Evolutionary conservation across 1,140 invertebrate genomes (phyloP).

Genomic region (Cotesia glomerata): DNA sequence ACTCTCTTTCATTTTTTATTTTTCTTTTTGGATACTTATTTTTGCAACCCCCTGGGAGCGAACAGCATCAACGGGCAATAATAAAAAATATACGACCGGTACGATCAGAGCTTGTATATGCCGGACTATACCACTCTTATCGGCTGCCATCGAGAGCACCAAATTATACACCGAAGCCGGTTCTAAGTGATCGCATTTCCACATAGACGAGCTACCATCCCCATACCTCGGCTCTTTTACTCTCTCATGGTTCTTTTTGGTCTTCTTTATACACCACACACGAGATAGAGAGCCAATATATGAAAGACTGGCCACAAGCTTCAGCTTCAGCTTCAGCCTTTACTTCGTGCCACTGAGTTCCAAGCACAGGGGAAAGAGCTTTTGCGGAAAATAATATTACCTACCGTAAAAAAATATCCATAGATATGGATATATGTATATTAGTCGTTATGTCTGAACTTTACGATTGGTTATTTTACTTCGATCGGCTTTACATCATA

Average conservation of each 20-base stretch:
- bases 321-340: constrained; percentile 5
- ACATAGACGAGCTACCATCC: constrained; percentile 59
- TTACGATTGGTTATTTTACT: constrained; percentile 28
- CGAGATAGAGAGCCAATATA: constrained; percentile 36
- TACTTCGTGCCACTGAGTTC: constrained; percentile 27
- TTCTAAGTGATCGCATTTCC: constrained; percentile 63
- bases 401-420: constrained; percentile 6
- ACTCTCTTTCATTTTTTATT: constrained; percentile 33
- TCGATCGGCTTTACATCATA: not conserved
- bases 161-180: constrained; percentile 58
- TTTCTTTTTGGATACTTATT: constrained; percentile 19
- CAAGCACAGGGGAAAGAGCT: not conserved
- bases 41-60: constrained; percentile 35
- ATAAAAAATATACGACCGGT: constrained; percentile 59
- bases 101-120: constrained; percentile 37
- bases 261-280: too few relatives aligned
- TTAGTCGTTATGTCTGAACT: constrained; percentile 14
- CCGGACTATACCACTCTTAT: constrained; percentile 27
- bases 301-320: constrained; percentile 43
- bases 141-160: constrained; percentile 35
- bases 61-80: constrained; percentile 48
- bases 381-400: constrained; percentile 34
- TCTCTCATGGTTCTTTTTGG: not conserved
- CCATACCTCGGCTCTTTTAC: constrained; percentile 1
- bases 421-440: constrained; percentile 6